Conservation (phyloP, 2,797 vertebrate genomes). For the Nothura maculosa region DNA sequence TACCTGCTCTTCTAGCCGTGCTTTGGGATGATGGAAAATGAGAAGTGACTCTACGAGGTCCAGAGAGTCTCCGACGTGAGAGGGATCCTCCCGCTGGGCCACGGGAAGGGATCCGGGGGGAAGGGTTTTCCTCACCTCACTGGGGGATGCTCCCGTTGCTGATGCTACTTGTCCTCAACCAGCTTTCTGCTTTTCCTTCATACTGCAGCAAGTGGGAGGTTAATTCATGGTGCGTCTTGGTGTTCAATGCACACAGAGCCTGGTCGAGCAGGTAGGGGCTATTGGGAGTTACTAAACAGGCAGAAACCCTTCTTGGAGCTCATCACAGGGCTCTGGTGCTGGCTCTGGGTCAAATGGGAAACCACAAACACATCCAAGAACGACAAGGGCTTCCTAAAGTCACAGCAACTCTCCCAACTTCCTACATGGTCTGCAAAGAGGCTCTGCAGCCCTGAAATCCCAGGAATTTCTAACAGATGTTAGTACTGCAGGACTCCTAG, state of each 20-base stretch:
- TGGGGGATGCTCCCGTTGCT: background rate
- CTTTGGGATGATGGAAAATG: background rate
- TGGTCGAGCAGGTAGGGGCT: background rate
- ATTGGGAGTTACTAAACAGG: background rate
- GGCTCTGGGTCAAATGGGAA: background rate
- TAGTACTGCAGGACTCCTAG: background rate
- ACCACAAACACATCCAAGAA: background rate
- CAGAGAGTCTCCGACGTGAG: background rate
- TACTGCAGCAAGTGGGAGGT: rapidly evolving
- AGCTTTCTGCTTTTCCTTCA: background rate
- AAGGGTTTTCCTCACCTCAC: background rate
- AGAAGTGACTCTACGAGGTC: background rate
- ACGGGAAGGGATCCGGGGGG: rapidly evolving
- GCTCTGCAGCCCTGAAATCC: background rate
- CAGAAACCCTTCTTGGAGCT: background rate
- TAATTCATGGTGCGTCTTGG: background rate
- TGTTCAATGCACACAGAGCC: rapidly evolving
- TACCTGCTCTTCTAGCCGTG: rapidly evolving
- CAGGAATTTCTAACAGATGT: background rate
- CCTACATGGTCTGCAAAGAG: background rate
- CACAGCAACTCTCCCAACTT: background rate
- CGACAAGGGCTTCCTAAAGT: background rate
- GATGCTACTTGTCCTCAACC: background rate
- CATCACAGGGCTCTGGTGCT: background rate
- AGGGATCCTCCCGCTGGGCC: background rate